These are phyloP conservation scores for Molossus molossus DNA, from an alignment of 2,797 vertebrate genomes.

Conservation along the genomic window DNA sequence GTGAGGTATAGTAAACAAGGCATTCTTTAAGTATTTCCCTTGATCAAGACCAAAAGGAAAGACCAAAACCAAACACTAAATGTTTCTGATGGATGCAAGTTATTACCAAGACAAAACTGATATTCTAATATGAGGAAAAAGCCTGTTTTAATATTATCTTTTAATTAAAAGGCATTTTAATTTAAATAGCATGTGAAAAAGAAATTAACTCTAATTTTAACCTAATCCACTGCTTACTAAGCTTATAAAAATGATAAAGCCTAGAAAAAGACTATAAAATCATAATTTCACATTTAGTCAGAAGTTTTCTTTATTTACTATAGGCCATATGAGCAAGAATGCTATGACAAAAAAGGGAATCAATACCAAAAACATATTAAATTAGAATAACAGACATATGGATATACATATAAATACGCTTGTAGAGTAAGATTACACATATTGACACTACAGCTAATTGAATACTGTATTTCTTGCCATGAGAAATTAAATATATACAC, in stretches of 20 bases:
- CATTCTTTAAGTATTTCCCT: slow-evolving; percentile 76
- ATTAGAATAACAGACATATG: not conserved
- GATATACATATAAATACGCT: slow-evolving; percentile 33
- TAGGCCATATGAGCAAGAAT: slow-evolving; percentile 33
- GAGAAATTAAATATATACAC: slow-evolving; percentile 61
- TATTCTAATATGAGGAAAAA: not conserved
- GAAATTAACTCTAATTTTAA: slow-evolving; percentile 38
- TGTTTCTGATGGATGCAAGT: slow-evolving; percentile 75
- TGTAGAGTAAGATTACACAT: slow-evolving; percentile 28
- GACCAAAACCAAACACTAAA: slow-evolving; percentile 69
- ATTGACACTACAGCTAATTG: not conserved
- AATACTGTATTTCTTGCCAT: slow-evolving; percentile 47
- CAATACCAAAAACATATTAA: slow-evolving; percentile 48
- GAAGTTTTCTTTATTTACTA: slow-evolving; percentile 6
- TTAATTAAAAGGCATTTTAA: slow-evolving; percentile 51
- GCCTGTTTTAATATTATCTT: slow-evolving; percentile 22
- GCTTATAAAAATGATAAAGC: slow-evolving; percentile 61
- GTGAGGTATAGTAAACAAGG: slow-evolving; percentile 76
- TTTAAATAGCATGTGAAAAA: slow-evolving; percentile 67
- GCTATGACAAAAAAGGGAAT: slow-evolving; percentile 29
- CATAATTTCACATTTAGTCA: slow-evolving; percentile 43
- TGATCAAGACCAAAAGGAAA: slow-evolving; percentile 82
- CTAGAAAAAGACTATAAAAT: slow-evolving; percentile 64
- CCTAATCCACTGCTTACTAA: slow-evolving; percentile 33
- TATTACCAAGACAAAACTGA: slow-evolving; percentile 66